Percentiles rank a stretch among this genome's conserved stretches.
Evolutionary conservation across 2,888 invertebrate genomes (phyloP).

Genomic region (Chouioia cunea): DNA sequence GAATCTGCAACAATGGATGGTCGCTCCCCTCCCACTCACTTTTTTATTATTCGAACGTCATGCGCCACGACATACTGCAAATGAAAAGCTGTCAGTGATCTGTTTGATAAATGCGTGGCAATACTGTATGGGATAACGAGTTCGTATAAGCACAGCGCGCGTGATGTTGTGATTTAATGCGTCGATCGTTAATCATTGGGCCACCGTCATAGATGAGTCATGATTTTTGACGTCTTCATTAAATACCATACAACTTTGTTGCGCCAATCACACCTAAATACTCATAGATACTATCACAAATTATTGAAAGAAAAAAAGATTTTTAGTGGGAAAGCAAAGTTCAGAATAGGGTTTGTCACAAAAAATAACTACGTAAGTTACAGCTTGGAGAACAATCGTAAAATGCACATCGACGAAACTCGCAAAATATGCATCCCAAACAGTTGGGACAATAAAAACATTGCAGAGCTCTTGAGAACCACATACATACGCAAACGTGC

Average conservation of each 20-base stretch:
- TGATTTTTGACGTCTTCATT: too few relatives aligned
- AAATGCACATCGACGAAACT: slow-evolving; percentile 19
- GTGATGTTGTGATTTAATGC: background rate
- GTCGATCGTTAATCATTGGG: slow-evolving; percentile 13
- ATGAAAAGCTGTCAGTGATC: slow-evolving; percentile 45
- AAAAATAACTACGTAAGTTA: slow-evolving; percentile 23
- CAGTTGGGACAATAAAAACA: slow-evolving; percentile 22
- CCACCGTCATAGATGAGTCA: too few relatives aligned
- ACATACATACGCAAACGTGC: background rate
- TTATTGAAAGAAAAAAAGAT: too few relatives aligned
- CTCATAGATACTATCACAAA: too few relatives aligned
- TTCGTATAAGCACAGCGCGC: too few relatives aligned
- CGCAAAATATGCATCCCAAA: slow-evolving; percentile 14
- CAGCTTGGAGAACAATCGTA: slow-evolving; percentile 34
- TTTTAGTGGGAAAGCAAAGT: slow-evolving; percentile 5
- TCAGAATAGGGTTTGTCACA: background rate
- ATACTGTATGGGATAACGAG: too few relatives aligned
- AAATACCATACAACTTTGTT: too few relatives aligned
- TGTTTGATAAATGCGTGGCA: slow-evolving; percentile 16
- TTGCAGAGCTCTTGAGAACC: background rate
- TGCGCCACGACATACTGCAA: slow-evolving; percentile 39
- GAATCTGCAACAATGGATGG: slow-evolving; percentile 3
- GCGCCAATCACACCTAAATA: too few relatives aligned
- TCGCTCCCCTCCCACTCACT: too few relatives aligned
- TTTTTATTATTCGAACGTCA: slow-evolving; percentile 29